Evolutionary conservation across 2,113 vertebrate species (phyloP).

Genomic region (Nannospalax galili): DNA sequence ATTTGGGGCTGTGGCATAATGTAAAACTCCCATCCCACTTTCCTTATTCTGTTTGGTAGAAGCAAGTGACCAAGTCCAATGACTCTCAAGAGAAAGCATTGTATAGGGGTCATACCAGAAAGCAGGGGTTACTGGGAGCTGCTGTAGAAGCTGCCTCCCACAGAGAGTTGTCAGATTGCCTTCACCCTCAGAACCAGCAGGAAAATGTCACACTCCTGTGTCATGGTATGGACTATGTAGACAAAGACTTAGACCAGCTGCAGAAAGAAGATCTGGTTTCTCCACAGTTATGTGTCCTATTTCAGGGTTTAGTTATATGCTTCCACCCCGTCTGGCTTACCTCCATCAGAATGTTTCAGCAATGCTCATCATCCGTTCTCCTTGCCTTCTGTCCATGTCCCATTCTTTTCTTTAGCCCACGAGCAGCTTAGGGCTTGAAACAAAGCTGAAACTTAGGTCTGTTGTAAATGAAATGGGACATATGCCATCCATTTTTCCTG

Average conservation of each 20-base stretch:
- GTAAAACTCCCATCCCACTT: background rate
- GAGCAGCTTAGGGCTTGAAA: background rate
- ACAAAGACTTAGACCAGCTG: background rate
- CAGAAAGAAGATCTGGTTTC: background rate
- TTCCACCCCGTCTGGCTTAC: background rate
- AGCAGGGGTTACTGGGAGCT: accelerated
- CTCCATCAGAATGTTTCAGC: background rate
- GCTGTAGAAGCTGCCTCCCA: background rate
- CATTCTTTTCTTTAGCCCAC: too few relatives aligned
- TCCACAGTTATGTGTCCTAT: background rate
- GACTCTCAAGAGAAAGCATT: background rate
- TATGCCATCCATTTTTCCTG: background rate
- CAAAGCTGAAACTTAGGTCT: background rate
- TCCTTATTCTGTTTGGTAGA: background rate
- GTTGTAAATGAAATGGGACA: too few relatives aligned
- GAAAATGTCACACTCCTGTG: background rate
- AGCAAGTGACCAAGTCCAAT: background rate
- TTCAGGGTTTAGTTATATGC: background rate
- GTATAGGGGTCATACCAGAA: background rate
- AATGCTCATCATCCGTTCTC: background rate
- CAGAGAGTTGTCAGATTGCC: background rate
- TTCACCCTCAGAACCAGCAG: background rate
- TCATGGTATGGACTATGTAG: background rate
- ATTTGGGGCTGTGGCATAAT: background rate
- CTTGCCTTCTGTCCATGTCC: background rate